Conservation (phyloP, 2,113 vertebrate genomes). For the Menura novaehollandiae region DNA sequence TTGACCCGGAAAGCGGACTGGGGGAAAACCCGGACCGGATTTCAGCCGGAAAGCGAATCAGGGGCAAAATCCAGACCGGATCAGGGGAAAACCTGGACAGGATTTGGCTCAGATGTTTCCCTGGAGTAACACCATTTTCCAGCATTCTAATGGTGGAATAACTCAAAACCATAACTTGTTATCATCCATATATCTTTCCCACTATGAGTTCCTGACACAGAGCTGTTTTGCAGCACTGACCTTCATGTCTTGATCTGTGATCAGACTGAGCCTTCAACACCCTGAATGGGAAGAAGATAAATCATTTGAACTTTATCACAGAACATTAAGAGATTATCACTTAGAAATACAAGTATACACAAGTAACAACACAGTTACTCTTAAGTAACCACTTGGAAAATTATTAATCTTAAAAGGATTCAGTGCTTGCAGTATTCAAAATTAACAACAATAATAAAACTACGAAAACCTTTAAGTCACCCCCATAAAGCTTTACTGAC, state of each 20-base stretch:
- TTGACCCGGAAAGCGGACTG: not conserved
- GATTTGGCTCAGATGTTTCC: not conserved
- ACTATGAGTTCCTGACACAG: not conserved
- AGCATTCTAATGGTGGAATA: not conserved
- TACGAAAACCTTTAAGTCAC: not conserved
- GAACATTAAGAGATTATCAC: not conserved
- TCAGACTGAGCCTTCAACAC: conserved; percentile 97
- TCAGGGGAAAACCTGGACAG: not conserved
- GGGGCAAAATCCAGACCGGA: too few relatives aligned
- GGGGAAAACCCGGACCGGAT: too few relatives aligned
- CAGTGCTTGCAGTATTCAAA: not conserved
- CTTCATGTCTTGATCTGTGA: conserved; percentile 96
- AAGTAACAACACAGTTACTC: not conserved
- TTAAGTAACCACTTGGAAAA: not conserved
- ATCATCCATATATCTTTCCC: not conserved
- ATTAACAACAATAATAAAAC: not conserved
- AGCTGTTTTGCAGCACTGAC: conserved; percentile 70
- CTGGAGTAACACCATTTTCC: not conserved
- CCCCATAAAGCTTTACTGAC: not conserved
- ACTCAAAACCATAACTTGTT: not conserved
- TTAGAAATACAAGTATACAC: not conserved
- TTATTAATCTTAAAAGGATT: not conserved
- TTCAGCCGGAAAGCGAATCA: too few relatives aligned
- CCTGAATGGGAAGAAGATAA: conserved; percentile 70
- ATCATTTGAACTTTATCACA: not conserved